phyloP scores from a whole-genome alignment of 1,140 invertebrate genomes.

The Diorhabda carinulata region DNA sequence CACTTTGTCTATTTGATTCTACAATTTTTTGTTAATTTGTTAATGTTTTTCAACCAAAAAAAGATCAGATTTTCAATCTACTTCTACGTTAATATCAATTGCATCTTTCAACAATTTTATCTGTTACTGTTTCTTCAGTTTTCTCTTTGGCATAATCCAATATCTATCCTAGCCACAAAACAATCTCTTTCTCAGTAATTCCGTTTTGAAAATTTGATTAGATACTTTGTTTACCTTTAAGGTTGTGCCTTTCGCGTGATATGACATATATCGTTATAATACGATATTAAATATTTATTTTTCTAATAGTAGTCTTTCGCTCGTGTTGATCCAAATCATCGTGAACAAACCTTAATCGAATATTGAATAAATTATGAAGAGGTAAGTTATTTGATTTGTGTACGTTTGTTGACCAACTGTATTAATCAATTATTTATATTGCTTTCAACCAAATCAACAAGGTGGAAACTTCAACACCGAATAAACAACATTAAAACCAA shows the following conservation, averaged over 20 bases:
- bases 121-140: too few species aligned
- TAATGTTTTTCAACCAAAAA: too few species aligned
- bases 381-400: slow-evolving; percentile 37
- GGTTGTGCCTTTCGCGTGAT: slow-evolving; percentile 43
- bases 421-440: slow-evolving; percentile 11
- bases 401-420: slow-evolving; percentile 26
- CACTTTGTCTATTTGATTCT: too few species aligned
- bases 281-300: slow-evolving; percentile 45
- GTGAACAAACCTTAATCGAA: slow-evolving; percentile 45
- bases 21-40: too few species aligned
- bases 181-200: slow-evolving; percentile 10
- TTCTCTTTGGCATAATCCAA: too few species aligned
- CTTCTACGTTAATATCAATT: too few species aligned
- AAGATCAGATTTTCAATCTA: too few species aligned
- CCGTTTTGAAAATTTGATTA: slow-evolving; percentile 7
- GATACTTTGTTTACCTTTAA: slow-evolving; percentile 38
- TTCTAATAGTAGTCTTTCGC: slow-evolving; percentile 46
- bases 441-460: slow-evolving; percentile 13
- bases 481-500: too few species aligned
- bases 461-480: background rate
- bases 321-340: slow-evolving; percentile 46
- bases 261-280: slow-evolving; percentile 43
- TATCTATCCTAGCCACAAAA: too few species aligned
- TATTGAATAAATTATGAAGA: slow-evolving; percentile 43
- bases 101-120: too few species aligned